Conservation (phyloP, 2,113 vertebrate genomes). For the Meriones unguiculatus region DNA sequence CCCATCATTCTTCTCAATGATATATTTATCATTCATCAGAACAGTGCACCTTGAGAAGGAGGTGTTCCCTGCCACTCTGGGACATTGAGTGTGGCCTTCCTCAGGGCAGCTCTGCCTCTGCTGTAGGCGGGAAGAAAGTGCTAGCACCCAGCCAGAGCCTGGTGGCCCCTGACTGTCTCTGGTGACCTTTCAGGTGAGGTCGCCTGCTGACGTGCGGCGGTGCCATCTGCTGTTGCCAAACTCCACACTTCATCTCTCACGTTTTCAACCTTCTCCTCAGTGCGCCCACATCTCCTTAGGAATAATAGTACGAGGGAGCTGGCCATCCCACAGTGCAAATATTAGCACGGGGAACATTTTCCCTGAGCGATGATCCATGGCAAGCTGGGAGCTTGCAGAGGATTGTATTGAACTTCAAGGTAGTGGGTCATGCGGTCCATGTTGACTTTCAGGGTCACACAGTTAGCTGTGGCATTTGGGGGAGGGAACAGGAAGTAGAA, state of each 20-base stretch:
- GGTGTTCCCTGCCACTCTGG: background rate
- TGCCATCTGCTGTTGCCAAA: background rate
- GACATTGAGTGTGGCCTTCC: too few relatives aligned
- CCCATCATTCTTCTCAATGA: background rate
- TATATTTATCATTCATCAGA: background rate
- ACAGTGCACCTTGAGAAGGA: accelerated
- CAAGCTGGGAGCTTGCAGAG: too few relatives aligned
- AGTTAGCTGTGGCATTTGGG: accelerated
- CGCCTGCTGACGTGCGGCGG: background rate
- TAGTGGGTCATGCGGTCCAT: too few relatives aligned
- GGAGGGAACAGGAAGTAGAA: background rate
- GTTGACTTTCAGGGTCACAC: accelerated
- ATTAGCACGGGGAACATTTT: background rate
- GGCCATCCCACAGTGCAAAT: background rate
- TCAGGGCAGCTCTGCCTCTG: accelerated
- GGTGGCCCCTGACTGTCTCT: background rate
- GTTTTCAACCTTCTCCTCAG: background rate
- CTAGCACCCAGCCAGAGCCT: background rate
- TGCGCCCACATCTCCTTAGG: background rate
- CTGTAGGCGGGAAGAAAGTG: background rate
- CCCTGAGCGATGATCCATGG: background rate
- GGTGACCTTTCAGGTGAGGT: background rate
- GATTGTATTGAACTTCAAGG: accelerated
- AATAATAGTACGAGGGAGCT: background rate
- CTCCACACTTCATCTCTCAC: accelerated